Conservation (phyloP, 2,888 invertebrate genomes). For the Synanthedon myopaeformis region DNA sequence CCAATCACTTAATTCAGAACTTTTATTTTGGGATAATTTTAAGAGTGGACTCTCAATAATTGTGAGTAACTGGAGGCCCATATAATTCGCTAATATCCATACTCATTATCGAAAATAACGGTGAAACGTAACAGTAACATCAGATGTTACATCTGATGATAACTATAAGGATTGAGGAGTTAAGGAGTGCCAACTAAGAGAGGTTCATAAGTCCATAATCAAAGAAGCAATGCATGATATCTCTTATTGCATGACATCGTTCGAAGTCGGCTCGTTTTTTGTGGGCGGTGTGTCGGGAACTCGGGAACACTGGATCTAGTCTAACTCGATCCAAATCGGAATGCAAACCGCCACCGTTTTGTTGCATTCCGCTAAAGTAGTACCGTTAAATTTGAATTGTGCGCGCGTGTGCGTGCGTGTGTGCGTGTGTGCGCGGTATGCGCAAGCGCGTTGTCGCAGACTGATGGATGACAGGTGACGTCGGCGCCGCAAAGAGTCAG, state of each 20-base stretch:
- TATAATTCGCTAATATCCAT: too few species aligned
- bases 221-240: not conserved
- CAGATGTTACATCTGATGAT: too few species aligned
- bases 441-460: conserved; percentile 61
- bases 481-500: conserved; percentile 43
- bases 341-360: conserved; percentile 26
- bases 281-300: conserved; percentile 16
- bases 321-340: conserved; percentile 35
- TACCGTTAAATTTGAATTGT: conserved; percentile 66
- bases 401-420: conserved; percentile 18
- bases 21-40: too few species aligned
- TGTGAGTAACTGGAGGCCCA: too few species aligned
- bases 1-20: too few species aligned
- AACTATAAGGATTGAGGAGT: too few species aligned
- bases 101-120: too few species aligned
- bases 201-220: too few species aligned
- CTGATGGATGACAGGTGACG: conserved; percentile 71
- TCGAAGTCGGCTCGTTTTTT: conserved; percentile 43
- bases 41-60: too few species aligned
- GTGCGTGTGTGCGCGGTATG: conserved; percentile 24
- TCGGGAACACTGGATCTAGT: conserved; percentile 27
- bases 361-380: conserved; percentile 49
- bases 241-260: conserved; percentile 3
- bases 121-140: too few species aligned
- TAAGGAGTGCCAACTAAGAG: too few species aligned